These are phyloP conservation scores for Coryphaenoides rupestris DNA, from an alignment of 2,113 vertebrate genomes.

Conservation along the genomic window DNA sequence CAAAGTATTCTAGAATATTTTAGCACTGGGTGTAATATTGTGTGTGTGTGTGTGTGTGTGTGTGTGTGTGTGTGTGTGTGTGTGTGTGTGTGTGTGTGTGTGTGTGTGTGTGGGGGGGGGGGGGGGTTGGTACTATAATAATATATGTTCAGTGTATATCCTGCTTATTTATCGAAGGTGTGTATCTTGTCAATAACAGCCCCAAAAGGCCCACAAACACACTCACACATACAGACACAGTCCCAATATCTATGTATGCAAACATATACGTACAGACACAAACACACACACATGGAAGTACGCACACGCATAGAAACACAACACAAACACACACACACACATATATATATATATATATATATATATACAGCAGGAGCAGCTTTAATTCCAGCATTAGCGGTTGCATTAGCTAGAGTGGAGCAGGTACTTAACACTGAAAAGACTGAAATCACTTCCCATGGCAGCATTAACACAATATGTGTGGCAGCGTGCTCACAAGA, in stretches of 20 bases:
- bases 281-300: constrained; percentile 20
- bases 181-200: background rate
- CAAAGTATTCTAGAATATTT: too few relatives aligned
- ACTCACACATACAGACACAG: too few relatives aligned
- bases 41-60: constrained; percentile 63
- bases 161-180: too few relatives aligned
- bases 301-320: constrained; percentile 2
- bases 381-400: constrained; percentile 60
- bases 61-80: constrained; percentile 4
- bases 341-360: constrained; percentile 12
- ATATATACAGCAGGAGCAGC: constrained; percentile 1
- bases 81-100: background rate
- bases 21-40: constrained; percentile 1
- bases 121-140: too few relatives aligned
- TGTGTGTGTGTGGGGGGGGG: background rate
- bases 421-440: constrained; percentile 70
- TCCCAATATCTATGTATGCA: too few relatives aligned
- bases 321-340: constrained; percentile 4
- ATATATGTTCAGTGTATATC: too few relatives aligned
- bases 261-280: constrained; percentile 6
- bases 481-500: constrained; percentile 25
- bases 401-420: constrained; percentile 64
- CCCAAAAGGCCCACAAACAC: too few relatives aligned
- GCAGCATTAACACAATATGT: constrained; percentile 60
- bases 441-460: constrained; percentile 68